These are phyloP conservation scores for Parnassius smintheus DNA, from an alignment of 2,888 invertebrate genomes.

Conservation along the genomic window DNA sequence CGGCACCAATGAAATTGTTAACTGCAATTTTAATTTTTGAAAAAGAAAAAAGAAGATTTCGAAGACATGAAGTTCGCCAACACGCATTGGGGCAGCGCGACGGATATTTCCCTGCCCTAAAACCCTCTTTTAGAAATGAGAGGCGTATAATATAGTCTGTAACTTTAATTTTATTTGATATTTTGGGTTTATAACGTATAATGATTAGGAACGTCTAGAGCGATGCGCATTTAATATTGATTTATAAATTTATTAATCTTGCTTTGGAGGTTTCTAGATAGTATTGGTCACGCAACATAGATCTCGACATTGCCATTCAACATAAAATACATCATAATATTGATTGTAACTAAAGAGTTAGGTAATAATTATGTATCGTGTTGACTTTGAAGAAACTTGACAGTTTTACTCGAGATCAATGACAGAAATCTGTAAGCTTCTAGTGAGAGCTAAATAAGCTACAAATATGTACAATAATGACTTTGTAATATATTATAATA, in stretches of 20 bases:
- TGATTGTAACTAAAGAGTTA: slow-evolving; percentile 20
- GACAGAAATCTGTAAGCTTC: slow-evolving; percentile 18
- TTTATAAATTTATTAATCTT: background rate
- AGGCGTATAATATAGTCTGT: too few relatives aligned
- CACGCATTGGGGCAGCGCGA: too few relatives aligned
- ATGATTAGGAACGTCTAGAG: too few relatives aligned
- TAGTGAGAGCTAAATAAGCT: slow-evolving; percentile 6
- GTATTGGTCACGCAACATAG: slow-evolving; percentile 24
- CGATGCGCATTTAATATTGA: too few relatives aligned
- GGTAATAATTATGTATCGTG: slow-evolving; percentile 23
- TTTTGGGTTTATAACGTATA: background rate
- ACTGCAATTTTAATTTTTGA: too few relatives aligned
- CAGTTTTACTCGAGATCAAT: slow-evolving; percentile 27
- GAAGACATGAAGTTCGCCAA: too few relatives aligned
- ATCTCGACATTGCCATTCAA: slow-evolving; percentile 23
- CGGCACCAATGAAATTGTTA: too few relatives aligned
- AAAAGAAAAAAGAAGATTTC: too few relatives aligned
- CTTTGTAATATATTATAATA: slow-evolving; percentile 4
- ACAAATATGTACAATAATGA: slow-evolving; percentile 8
- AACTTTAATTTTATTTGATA: background rate
- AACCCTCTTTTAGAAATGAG: too few relatives aligned
- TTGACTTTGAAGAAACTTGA: slow-evolving; percentile 25
- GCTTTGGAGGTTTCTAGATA: background rate
- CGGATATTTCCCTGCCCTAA: too few relatives aligned
- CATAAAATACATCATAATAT: slow-evolving; percentile 23